A percentile compares a stretch with the other conserved stretches of the same genome.
Evolutionary conservation across 1,140 invertebrate species (phyloP).

Genomic region (Atta cephalotes): DNA sequence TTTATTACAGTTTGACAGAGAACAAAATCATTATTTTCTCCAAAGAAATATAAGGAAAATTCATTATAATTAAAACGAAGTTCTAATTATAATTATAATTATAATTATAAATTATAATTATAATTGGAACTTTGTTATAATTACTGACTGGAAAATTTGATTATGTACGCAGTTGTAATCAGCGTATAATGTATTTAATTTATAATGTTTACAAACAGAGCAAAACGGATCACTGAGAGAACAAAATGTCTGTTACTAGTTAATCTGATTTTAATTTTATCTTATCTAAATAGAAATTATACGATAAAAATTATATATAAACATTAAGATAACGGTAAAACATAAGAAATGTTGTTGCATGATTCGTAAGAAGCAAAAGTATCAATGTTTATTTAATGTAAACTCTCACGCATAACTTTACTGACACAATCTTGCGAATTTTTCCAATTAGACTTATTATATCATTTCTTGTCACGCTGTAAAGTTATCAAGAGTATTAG

Average conservation of each 20-base stretch:
- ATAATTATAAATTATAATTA: not conserved
- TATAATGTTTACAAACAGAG: slow-evolving; percentile 6
- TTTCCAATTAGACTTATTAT: slow-evolving; percentile 26
- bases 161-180: too few species aligned
- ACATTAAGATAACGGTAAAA: slow-evolving; percentile 1
- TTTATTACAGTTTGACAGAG: not conserved
- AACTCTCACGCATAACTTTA: not conserved
- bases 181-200: not conserved
- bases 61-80: not conserved
- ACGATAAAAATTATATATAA: slow-evolving; percentile 21
- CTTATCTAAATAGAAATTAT: slow-evolving; percentile 24
- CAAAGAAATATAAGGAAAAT: not conserved
- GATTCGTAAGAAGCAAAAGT: not conserved
- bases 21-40: not conserved
- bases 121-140: too few species aligned
- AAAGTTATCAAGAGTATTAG: slow-evolving; percentile 20
- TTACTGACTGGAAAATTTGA: too few species aligned
- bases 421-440: slow-evolving; percentile 17
- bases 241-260: not conserved
- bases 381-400: slow-evolving; percentile 21
- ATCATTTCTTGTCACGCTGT: not conserved
- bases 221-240: not conserved
- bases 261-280: slow-evolving; percentile 25
- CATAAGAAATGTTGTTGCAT: not conserved
- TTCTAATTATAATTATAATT: not conserved